A percentile compares a stretch with the other conserved stretches of the same genome.
These are phyloP conservation scores for Atta cephalotes DNA, from an alignment of 1,140 invertebrate species.

Conservation along the genomic window DNA sequence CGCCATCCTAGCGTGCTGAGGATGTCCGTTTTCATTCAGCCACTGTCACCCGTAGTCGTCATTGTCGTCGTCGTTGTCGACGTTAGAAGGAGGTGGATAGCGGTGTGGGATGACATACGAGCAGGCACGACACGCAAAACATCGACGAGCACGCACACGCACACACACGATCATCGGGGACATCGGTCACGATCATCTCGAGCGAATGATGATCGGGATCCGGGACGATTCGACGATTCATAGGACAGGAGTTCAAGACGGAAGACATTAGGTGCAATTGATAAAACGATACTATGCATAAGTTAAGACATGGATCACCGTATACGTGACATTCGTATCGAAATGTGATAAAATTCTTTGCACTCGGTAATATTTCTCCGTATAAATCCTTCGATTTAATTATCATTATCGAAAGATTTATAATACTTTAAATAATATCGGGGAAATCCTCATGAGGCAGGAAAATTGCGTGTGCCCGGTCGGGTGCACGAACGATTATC, in stretches of 20 bases:
- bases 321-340: neutral
- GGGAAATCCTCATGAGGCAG: neutral
- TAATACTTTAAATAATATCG: neutral
- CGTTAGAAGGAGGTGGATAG: conserved; percentile 38
- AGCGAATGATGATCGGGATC: neutral
- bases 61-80: conserved; percentile 34
- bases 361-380: neutral
- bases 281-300: conserved; percentile 36
- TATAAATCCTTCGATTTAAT: conserved; percentile 22
- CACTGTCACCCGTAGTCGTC: conserved; percentile 75
- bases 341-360: neutral
- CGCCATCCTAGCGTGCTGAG: conserved; percentile 67
- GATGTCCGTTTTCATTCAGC: conserved; percentile 83
- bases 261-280: conserved; percentile 35
- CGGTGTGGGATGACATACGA: conserved; percentile 61
- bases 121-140: conserved; percentile 65
- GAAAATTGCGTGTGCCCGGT: conserved; percentile 4
- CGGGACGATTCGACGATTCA: conserved; percentile 4
- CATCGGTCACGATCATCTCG: conserved; percentile 54
- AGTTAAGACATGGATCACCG: neutral
- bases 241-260: conserved; percentile 14
- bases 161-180: conserved; percentile 22
- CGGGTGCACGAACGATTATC: conserved; percentile 1
- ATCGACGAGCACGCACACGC: conserved; percentile 46
- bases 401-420: conserved; percentile 13